Percentiles rank a stretch among this genome's conserved stretches.
These are phyloP conservation scores for Spea bombifrons DNA, from an alignment of 2,113 vertebrate species.

Conservation along the genomic window DNA sequence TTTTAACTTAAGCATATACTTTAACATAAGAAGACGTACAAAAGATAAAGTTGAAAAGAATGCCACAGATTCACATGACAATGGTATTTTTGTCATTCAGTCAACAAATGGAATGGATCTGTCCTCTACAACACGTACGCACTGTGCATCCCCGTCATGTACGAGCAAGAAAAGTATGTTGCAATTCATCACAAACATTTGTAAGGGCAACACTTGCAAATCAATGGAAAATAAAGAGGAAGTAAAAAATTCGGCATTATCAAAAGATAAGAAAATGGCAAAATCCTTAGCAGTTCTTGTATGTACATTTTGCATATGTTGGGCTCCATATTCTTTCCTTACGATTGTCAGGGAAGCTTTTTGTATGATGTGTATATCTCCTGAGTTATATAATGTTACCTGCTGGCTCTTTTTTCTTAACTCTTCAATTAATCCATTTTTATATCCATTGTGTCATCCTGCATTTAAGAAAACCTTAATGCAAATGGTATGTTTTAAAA, in stretches of 20 bases:
- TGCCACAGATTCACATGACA: not conserved
- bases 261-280: conserved; percentile 72
- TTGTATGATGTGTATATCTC: conserved; percentile 6
- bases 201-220: not conserved
- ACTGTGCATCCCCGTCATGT: not conserved
- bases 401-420: conserved; percentile 40
- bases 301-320: conserved; percentile 37
- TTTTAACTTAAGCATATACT: conserved; percentile 41
- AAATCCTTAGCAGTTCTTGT: conserved; percentile 63
- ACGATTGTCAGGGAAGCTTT: conserved; percentile 29
- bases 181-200: not conserved
- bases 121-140: not conserved
- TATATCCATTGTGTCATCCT: conserved; percentile 37
- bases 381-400: conserved; percentile 25
- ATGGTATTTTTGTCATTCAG: conserved; percentile 12
- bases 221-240: not conserved
- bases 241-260: conserved; percentile 43
- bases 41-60: conserved; percentile 8
- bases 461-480: conserved; percentile 43
- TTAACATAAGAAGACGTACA: conserved; percentile 28
- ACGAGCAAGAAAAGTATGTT: not conserved
- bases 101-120: not conserved
- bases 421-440: conserved; percentile 43
- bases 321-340: conserved; percentile 33
- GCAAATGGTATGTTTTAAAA: conserved; percentile 24